Evolutionary conservation across 2,888 invertebrate genomes (phyloP).

Genomic region (Apocheima hispidaria): DNA sequence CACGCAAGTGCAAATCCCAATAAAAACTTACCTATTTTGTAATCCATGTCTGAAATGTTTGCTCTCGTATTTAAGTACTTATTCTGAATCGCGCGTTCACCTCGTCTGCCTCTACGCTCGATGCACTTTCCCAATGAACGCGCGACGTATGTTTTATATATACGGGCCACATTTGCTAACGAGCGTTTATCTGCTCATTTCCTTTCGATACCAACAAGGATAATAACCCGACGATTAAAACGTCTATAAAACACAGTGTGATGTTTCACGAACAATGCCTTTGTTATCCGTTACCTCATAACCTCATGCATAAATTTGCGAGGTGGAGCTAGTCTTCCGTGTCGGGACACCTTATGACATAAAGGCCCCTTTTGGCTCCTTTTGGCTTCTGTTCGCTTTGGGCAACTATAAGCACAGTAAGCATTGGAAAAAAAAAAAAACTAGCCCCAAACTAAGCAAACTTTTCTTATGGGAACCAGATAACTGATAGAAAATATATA

Average conservation of each 20-base stretch:
- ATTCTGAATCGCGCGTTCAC: slow-evolving; percentile 22
- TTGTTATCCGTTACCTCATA: slow-evolving; percentile 27
- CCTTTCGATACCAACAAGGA: slow-evolving; percentile 62
- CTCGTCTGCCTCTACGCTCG: slow-evolving; percentile 14
- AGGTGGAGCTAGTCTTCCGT: slow-evolving; percentile 31
- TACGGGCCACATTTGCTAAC: slow-evolving; percentile 51
- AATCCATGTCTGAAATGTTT: slow-evolving; percentile 46
- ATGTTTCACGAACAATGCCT: slow-evolving; percentile 31
- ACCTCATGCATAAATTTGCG: slow-evolving; percentile 27
- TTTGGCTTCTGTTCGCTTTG: too few relatives aligned
- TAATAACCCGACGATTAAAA: slow-evolving; percentile 49
- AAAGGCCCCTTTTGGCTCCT: too few relatives aligned
- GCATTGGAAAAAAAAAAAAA: too few relatives aligned
- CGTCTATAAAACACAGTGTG: slow-evolving; percentile 36
- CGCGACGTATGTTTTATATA: slow-evolving; percentile 57
- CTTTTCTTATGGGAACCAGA: too few relatives aligned
- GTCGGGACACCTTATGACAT: slow-evolving; percentile 14
- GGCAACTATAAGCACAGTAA: too few relatives aligned
- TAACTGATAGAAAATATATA: too few relatives aligned
- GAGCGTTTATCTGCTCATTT: slow-evolving; percentile 58
- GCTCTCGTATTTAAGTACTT: background rate
- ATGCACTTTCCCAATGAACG: slow-evolving; percentile 35
- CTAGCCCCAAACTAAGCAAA: too few relatives aligned
- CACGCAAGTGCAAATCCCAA: slow-evolving; percentile 6
- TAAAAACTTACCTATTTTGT: slow-evolving; percentile 39